Percentiles rank a stretch among this genome's conserved stretches.
phyloP scores from a whole-genome alignment of 2,113 vertebrate genomes.

The Hypomesus transpacificus region DNA sequence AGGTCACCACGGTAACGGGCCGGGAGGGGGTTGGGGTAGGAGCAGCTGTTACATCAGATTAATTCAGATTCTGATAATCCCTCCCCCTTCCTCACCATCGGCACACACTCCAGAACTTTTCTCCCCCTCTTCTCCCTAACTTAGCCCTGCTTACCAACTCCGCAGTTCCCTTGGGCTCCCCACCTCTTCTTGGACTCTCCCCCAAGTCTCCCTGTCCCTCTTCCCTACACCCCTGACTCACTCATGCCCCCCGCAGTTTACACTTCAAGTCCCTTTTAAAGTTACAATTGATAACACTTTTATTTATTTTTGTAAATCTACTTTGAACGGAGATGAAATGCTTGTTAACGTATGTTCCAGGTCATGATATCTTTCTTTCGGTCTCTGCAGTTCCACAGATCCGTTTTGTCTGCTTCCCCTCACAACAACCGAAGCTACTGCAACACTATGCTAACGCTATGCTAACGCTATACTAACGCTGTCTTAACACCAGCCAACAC shows the following conservation, averaged over 20 bases:
- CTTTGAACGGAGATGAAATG: too few relatives aligned
- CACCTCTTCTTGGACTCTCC: constrained; percentile 33
- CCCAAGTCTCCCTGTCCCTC: neutral
- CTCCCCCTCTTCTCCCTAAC: constrained; percentile 30
- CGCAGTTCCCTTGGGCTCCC: constrained; percentile 39
- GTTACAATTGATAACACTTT: too few relatives aligned
- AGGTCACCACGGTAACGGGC: constrained; percentile 77
- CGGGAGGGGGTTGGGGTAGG: constrained; percentile 69
- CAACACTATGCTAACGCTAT: too few relatives aligned
- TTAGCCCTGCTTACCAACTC: constrained; percentile 47
- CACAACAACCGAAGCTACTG: too few relatives aligned
- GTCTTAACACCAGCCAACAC: neutral
- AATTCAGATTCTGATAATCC: constrained; percentile 81
- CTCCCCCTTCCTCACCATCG: constrained; percentile 67
- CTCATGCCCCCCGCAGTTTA: too few relatives aligned
- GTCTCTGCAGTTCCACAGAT: too few relatives aligned
- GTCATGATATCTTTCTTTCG: too few relatives aligned
- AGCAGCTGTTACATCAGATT: constrained; percentile 85
- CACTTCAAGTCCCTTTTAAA: too few relatives aligned
- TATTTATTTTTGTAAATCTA: too few relatives aligned
- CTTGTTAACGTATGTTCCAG: too few relatives aligned
- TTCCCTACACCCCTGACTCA: neutral
- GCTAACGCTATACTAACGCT: neutral
- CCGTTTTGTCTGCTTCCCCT: too few relatives aligned
- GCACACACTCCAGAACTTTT: constrained; percentile 65